Base-by-base conservation (phyloP, 2,113 vertebrate genomes). In the Scatophagus argus region DNA sequence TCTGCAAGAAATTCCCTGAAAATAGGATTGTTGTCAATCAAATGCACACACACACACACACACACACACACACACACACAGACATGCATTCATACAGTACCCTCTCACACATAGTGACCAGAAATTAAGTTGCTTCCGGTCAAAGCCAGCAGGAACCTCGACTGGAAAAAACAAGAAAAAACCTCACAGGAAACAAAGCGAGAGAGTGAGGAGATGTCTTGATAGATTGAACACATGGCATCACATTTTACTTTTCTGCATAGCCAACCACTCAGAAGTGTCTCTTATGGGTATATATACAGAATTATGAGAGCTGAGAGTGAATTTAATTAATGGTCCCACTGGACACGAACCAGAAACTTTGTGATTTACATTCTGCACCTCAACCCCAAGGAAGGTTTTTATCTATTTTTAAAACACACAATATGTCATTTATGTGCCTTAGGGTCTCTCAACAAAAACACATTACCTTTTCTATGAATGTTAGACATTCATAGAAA, bases 121-220 rank as follows among this genome's bases (percentile, higher is more conserved):
- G 36, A 51, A 14, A 0, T 10, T 2, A 7, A n/a, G 34, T 25
- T n/a, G 49, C 12, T 21, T 55, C 68, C 59, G 21, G 46, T 10
- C 21, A 14, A 78, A 74, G 66, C 81, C 79, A 76, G 77, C 29
- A 8, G 61, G 63, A 71, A 67, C 74, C 68, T 85, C 86, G 84
- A 80, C 86, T 87, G 74, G 79, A 82, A 73, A 75, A 76, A 77
- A 76, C 25, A 34, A 70, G 34, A 44, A 62, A 77, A 31, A 66
- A 75, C 31, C 29, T 38, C 52, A 55, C n/a, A 25, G 19, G 2
- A 12, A 54, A 7, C 61, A 21, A 25, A 36, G 32, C 39, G 32
- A 46, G 11, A 8, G 12, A 32, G 59, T 19, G 23, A n/a, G 68
- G 49, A 16, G 36, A 34, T 3, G 7, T 27, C 14, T 52, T 3